A percentile compares a stretch with the other conserved stretches of the same genome.
Conservation (phyloP, 2,113 vertebrate species). For the Atherinomorus stipes region DNA sequence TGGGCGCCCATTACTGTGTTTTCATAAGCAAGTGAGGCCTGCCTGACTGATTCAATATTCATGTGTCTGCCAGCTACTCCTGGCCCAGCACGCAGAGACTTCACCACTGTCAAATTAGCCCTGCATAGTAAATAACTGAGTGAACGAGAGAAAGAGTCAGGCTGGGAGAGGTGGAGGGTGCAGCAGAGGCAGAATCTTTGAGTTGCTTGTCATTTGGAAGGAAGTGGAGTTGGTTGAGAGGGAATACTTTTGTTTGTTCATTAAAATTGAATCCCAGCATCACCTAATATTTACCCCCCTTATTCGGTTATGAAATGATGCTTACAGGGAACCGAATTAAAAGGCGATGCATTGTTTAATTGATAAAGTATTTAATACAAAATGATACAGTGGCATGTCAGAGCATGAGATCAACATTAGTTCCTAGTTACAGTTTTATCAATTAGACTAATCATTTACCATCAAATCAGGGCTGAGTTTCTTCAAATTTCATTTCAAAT, state of each 20-base stretch:
- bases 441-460: background rate
- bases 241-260: slow-evolving; percentile 76
- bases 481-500: slow-evolving; percentile 22
- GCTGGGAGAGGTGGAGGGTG: slow-evolving; percentile 47
- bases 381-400: slow-evolving; percentile 25
- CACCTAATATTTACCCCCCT: slow-evolving; percentile 48
- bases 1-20: slow-evolving; percentile 89
- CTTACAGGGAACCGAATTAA: slow-evolving; percentile 38
- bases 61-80: slow-evolving; percentile 89
- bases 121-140: slow-evolving; percentile 86
- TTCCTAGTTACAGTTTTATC: slow-evolving; percentile 11
- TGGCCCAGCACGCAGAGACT: slow-evolving; percentile 81
- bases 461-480: background rate
- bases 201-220: slow-evolving; percentile 78
- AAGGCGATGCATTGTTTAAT: slow-evolving; percentile 32
- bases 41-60: slow-evolving; percentile 90
- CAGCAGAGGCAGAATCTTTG: slow-evolving; percentile 61
- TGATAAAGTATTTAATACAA: slow-evolving; percentile 30
- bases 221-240: slow-evolving; percentile 72
- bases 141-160: slow-evolving; percentile 55
- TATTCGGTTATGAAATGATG: slow-evolving; percentile 32
- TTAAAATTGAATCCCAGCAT: slow-evolving; percentile 72
- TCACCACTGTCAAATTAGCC: slow-evolving; percentile 86
- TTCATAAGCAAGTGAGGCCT: slow-evolving; percentile 90
- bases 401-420: slow-evolving; percentile 19